Evolutionary conservation across 2,797 vertebrate species (phyloP), one percentile per base, ranked within the genome.

Genomic region (Eleutherodactylus coqui): DNA sequence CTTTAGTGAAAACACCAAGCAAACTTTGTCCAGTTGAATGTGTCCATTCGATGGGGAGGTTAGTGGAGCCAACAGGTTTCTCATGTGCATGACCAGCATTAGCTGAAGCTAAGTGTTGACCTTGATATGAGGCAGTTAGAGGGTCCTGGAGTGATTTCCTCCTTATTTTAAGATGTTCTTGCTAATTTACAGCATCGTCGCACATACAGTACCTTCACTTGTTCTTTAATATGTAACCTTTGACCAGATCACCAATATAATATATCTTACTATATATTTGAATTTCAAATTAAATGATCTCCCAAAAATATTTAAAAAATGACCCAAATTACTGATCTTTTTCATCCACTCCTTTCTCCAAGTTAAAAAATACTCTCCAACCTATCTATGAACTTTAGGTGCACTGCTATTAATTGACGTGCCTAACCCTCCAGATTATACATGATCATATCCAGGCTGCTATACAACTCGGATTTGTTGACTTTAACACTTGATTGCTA

Each of bases 401-500:
- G 36, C 11, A 1, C 34, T 38, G 34, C 34, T 41, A 38, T 36
- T 6, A 34, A 8, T 67, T 41, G 21, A 38, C 34, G 11, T 38
- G 34, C 8, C 64, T 21, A 45, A n/a, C 1, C 5, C 24, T 45
- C 41, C 3, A 73, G 70, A 45, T 27, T 13, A 45, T 14, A 43
- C 41, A 5, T 24, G 38, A 21, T 27, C 10, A 13, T 73, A 27
- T 43, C 41, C 2, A 3, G n/a, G 24, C 41, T 14, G 2, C 27
- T 5, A 34, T 27, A 70, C 0, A 21, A 51, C 8, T 82, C 36
- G 34, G 3, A 43, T 73, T 34, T 38, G 14, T 53, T 82, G 38
- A 72, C 24, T 51, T 19, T 27, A 82, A 73, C 34, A 72, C 45
- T 29, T 58, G 47, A 51, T 19, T 41, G 69, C 24, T 83, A 73